These are phyloP conservation scores for Spodoptera frugiperda DNA, from an alignment of 1,140 invertebrate species.

Conservation along the genomic window DNA sequence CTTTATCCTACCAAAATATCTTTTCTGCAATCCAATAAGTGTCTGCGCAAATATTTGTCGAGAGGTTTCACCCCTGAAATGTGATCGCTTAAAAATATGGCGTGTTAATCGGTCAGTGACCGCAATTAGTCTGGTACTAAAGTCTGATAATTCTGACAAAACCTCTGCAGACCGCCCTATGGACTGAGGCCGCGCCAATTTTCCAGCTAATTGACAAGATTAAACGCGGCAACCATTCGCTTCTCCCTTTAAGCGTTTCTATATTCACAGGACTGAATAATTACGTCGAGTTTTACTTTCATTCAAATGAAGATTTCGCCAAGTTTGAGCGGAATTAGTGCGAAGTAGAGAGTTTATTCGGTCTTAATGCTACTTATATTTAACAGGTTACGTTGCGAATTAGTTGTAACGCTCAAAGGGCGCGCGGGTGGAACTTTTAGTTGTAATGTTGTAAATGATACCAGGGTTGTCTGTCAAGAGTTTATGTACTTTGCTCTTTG, in stretches of 20 bases:
- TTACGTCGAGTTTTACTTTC: slow-evolving; percentile 68
- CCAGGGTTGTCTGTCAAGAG: slow-evolving; percentile 21
- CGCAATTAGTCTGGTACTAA: slow-evolving; percentile 35
- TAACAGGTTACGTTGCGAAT: slow-evolving; percentile 32
- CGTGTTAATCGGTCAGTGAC: slow-evolving; percentile 39
- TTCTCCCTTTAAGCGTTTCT: slow-evolving; percentile 67
- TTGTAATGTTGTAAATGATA: slow-evolving; percentile 29
- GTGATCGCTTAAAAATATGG: slow-evolving; percentile 31
- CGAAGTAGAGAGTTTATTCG: slow-evolving; percentile 59
- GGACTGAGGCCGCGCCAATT: slow-evolving; percentile 62
- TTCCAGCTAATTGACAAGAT: slow-evolving; percentile 77
- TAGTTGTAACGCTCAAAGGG: slow-evolving; percentile 21
- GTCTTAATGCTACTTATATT: slow-evolving; percentile 43
- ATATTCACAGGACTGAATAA: slow-evolving; percentile 69
- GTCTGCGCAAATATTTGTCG: slow-evolving; percentile 1
- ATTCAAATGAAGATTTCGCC: slow-evolving; percentile 67
- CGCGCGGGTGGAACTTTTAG: slow-evolving; percentile 18
- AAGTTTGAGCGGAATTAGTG: slow-evolving; percentile 58
- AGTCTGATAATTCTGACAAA: slow-evolving; percentile 49
- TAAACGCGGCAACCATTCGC: slow-evolving; percentile 70
- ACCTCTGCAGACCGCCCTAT: slow-evolving; percentile 51
- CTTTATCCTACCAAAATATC: not conserved
- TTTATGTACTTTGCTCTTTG: slow-evolving; percentile 35
- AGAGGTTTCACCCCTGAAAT: not conserved
- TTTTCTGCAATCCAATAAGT: not conserved